Evolutionary conservation across 2,113 vertebrate genomes (phyloP), one percentile per base, ranked within the genome.

Genomic region (Microcebus ravelobensis): DNA sequence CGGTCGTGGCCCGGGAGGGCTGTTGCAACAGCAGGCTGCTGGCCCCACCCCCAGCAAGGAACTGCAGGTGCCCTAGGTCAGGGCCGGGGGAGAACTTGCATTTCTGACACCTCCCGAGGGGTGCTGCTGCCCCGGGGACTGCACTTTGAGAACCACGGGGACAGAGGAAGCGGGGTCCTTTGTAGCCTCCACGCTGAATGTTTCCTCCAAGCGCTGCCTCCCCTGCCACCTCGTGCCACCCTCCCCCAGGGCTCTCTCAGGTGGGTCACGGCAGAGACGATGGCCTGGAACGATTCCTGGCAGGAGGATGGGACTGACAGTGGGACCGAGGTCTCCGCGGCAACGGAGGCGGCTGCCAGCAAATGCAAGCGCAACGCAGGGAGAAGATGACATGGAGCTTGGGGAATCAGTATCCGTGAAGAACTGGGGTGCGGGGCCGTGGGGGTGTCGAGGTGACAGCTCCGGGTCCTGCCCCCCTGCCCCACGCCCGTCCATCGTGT

Each of bases 401-500:
- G 0, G 18, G 81, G 83, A 67, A 96, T 96, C 81, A 0, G 93
- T 96, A 96, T 88, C 48, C 0, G 0, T 1, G 59, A 68, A 77
- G 97, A 74, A 65, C 50, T 36, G 20, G 68, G 90, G 95, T 86
- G 36, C 73, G 42, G 71, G 90, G 80, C 95, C 77, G 61, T 36
- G 80, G 25, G 97, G 97, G 0, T 11, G 36, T 63, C 0, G 0
- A 65, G 71, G 95, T 73, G 79, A 83, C 70, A 52, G 80, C 50
- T 81, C 67, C 1, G 0, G 73, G 52, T 34, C 36, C 48, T 6
- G 89, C 7, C 4, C 14, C 48, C 67, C 3, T n/a, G 9, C 45
- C 45, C 39, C 39, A 4, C 39, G 39, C 39, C 39, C 45, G 45
- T 10, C 45, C 42, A 7, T 45, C 42, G 87, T 83, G 36, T 45